A percentile compares a stretch with the other conserved stretches of the same genome.
phyloP scores from a whole-genome alignment of 2,113 vertebrate genomes.

The Actenoides lindsayi region DNA sequence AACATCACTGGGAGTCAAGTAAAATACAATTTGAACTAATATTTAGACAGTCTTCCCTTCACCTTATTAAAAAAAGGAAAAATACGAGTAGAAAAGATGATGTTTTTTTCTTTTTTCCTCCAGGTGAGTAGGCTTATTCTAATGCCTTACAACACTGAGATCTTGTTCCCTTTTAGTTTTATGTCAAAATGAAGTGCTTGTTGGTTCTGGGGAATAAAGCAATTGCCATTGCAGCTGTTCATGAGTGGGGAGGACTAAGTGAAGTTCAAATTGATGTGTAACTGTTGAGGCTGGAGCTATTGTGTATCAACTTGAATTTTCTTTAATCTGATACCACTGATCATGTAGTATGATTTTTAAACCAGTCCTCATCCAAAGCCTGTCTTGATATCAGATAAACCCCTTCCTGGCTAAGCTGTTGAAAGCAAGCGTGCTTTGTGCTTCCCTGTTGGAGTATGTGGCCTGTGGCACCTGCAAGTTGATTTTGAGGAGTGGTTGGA shows the following conservation, averaged over 20 bases:
- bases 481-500: background rate
- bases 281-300: background rate
- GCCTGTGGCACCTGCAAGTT: background rate
- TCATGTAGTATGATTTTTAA: background rate
- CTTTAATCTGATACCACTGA: background rate
- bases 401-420: background rate
- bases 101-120: background rate
- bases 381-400: background rate
- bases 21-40: background rate
- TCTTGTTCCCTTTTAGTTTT: background rate
- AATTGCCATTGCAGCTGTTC: background rate
- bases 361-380: background rate
- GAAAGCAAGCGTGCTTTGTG: background rate
- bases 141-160: background rate
- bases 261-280: background rate
- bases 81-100: background rate
- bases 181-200: background rate
- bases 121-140: background rate
- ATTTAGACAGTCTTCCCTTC: background rate
- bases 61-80: background rate
- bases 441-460: background rate
- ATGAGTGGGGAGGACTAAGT: background rate
- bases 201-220: background rate
- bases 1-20: background rate
- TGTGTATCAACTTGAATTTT: background rate